These are phyloP conservation scores for Sesia apiformis DNA, from an alignment of 2,888 invertebrate species.

Conservation along the genomic window DNA sequence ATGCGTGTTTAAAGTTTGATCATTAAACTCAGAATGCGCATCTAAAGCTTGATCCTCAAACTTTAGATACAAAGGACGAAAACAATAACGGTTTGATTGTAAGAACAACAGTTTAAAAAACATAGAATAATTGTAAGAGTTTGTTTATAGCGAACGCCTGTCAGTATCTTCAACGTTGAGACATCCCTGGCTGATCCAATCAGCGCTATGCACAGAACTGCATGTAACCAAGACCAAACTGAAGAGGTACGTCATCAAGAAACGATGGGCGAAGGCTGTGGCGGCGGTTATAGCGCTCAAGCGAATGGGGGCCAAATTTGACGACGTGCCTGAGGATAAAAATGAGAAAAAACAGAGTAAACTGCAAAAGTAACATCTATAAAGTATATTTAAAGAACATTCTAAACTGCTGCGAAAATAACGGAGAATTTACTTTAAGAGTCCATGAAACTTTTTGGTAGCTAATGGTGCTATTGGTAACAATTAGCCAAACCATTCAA, in stretches of 20 bases:
- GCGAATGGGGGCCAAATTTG: slow-evolving; percentile 89
- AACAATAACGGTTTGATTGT: no score
- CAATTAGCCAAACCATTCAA: no score
- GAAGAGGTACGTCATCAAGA: slow-evolving; percentile 91
- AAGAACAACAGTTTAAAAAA: background rate
- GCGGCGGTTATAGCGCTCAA: slow-evolving; percentile 89
- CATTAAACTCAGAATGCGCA: no score
- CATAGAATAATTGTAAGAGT: background rate
- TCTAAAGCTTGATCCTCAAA: no score
- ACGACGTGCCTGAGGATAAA: slow-evolving; percentile 44
- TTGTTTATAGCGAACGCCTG: slow-evolving; percentile 79
- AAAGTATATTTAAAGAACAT: no score
- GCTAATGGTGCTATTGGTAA: no score
- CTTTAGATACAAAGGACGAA: no score
- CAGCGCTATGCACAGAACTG: slow-evolving; percentile 78
- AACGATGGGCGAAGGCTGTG: slow-evolving; percentile 92
- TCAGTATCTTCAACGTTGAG: slow-evolving; percentile 80
- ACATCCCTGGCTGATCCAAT: slow-evolving; percentile 85
- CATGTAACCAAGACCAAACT: slow-evolving; percentile 85
- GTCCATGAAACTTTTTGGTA: no score
- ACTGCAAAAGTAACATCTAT: no score
- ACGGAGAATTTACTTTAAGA: no score
- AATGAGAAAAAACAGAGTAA: slow-evolving; percentile 11
- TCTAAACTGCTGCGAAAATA: no score
- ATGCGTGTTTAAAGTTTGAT: no score